Percentiles rank a stretch among this genome's conserved stretches.
Evolutionary conservation across 2,888 invertebrate genomes (phyloP).

Genomic region (Leptinotarsa haldemani): DNA sequence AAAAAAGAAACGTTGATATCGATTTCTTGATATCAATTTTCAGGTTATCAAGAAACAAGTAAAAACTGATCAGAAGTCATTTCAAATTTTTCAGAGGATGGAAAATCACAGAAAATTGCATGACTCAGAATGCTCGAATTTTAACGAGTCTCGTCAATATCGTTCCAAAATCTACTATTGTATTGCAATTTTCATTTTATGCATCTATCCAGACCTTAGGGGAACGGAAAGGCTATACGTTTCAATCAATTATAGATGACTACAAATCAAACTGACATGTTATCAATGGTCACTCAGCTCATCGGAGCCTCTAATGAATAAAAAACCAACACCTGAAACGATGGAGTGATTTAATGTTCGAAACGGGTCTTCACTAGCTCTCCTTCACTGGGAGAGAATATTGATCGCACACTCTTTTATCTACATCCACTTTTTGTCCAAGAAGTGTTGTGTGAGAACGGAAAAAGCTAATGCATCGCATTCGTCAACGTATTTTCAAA

Average conservation of each 20-base stretch:
- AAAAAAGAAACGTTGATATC: too few relatives aligned
- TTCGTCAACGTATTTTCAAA: neutral
- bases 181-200: neutral
- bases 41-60: too few relatives aligned
- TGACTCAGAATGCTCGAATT: too few relatives aligned
- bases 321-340: neutral
- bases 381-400: neutral
- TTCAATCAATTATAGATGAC: neutral
- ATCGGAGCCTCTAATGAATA: neutral
- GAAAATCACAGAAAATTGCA: too few relatives aligned
- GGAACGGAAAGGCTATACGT: neutral
- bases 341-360: neutral
- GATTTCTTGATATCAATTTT: too few relatives aligned
- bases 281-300: neutral
- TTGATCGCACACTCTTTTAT: conserved; percentile 6
- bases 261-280: conserved; percentile 12
- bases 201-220: neutral
- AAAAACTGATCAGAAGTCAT: too few relatives aligned
- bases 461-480: neutral
- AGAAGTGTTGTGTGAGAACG: neutral
- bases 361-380: neutral
- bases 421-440: neutral
- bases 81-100: too few relatives aligned
- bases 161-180: neutral
- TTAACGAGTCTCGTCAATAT: neutral